Conservation (phyloP, 1,140 invertebrate species). For the Probaryconus sp. region DNA sequence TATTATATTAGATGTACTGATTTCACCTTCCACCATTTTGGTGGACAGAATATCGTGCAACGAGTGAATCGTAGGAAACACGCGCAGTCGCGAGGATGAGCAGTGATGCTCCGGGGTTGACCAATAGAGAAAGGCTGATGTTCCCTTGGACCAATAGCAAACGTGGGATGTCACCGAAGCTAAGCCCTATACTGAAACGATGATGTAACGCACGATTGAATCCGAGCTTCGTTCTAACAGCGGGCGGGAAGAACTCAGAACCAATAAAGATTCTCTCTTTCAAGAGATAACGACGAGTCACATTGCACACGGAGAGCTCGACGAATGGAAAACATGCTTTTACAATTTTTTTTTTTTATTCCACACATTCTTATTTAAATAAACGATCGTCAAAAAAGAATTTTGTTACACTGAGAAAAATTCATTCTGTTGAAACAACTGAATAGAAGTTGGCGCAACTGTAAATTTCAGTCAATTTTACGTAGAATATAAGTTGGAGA, state of each 20-base stretch:
- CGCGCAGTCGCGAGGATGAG: conserved; percentile 77
- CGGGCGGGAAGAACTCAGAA: conserved; percentile 68
- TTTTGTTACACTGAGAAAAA: too few relatives aligned
- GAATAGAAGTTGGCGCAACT: too few relatives aligned
- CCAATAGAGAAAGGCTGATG: conserved; percentile 56
- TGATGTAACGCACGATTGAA: conserved; percentile 43
- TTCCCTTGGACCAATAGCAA: conserved; percentile 56
- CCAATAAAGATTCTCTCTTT: conserved; percentile 65
- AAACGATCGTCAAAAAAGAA: too few relatives aligned
- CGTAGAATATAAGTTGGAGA: too few relatives aligned
- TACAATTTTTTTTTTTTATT: too few relatives aligned
- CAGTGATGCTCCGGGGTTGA: conserved; percentile 70
- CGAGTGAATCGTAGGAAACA: conserved; percentile 40
- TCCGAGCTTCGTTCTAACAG: conserved; percentile 21
- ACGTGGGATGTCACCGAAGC: conserved; percentile 56
- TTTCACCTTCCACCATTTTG: conserved; percentile 70
- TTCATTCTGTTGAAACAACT: too few relatives aligned
- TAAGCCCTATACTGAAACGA: conserved; percentile 53
- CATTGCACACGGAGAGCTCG: neutral
- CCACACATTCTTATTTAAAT: too few relatives aligned
- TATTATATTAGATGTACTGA: neutral
- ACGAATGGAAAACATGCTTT: conserved; percentile 14
- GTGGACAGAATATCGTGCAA: conserved; percentile 36
- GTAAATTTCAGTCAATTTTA: too few relatives aligned
- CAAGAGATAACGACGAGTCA: conserved; percentile 66